Percentiles rank a stretch among this genome's conserved stretches.
These are phyloP conservation scores for Lacerta bilineata DNA, from an alignment of 2,797 vertebrate genomes.

Conservation along the genomic window DNA sequence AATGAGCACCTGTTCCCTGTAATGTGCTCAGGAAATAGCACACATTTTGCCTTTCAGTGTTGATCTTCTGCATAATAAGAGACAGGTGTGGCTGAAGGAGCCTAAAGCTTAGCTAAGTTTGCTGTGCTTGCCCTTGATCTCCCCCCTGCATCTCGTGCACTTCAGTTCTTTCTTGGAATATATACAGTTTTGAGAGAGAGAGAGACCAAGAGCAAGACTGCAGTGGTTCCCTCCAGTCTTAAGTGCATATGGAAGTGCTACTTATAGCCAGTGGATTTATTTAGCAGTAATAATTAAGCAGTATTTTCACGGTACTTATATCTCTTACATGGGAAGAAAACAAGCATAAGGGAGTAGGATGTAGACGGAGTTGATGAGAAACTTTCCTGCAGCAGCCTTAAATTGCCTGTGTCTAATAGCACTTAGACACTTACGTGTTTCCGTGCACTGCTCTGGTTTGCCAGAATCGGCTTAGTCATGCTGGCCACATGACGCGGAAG, in stretches of 20 bases:
- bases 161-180: background rate
- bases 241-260: background rate
- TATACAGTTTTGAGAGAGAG: background rate
- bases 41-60: background rate
- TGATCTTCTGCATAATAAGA: background rate
- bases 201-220: too few species aligned
- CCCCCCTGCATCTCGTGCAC: background rate
- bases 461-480: too few species aligned
- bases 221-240: fast-evolving
- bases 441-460: too few species aligned
- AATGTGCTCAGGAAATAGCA: background rate
- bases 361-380: background rate
- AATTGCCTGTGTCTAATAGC: background rate
- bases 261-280: background rate
- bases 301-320: background rate
- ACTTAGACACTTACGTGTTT: too few species aligned
- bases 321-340: background rate
- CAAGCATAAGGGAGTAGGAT: background rate
- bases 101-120: background rate
- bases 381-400: background rate
- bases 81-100: background rate
- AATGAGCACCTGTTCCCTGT: constrained; percentile 29
- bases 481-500: too few species aligned
- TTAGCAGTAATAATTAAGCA: background rate
- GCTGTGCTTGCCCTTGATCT: background rate